Evolutionary conservation across 2,113 vertebrate genomes (phyloP).

Genomic region (Arvicanthis niloticus): DNA sequence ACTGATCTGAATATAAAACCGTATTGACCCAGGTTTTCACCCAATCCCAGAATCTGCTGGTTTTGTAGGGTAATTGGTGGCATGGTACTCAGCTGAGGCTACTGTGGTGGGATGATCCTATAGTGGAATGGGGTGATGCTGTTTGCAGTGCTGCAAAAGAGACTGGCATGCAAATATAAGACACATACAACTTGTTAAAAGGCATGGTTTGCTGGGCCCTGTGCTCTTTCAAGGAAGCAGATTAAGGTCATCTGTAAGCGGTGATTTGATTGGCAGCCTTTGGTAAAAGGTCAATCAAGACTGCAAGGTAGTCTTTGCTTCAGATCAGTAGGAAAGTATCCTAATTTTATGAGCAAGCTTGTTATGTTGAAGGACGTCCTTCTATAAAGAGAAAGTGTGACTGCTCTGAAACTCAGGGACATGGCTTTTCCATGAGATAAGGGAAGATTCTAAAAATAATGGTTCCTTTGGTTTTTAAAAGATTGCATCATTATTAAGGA

Average conservation of each 20-base stretch:
- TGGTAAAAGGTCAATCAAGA: background rate
- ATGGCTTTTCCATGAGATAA: background rate
- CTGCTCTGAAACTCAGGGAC: background rate
- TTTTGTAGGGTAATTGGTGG: background rate
- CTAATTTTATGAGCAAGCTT: background rate
- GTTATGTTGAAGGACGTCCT: background rate
- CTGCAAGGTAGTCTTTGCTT: background rate
- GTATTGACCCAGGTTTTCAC: background rate
- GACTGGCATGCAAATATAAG: background rate
- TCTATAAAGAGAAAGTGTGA: background rate
- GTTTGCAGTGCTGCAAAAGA: background rate
- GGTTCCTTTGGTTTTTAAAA: background rate
- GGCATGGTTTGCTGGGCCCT: background rate
- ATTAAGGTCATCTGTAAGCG: background rate
- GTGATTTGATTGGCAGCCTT: background rate
- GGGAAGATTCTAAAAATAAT: background rate
- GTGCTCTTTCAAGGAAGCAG: background rate
- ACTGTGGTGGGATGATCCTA: background rate
- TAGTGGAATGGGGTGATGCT: background rate
- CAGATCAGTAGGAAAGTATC: background rate
- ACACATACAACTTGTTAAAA: background rate
- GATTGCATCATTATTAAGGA: background rate
- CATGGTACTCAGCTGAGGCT: background rate
- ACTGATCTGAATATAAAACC: background rate
- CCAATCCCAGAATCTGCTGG: background rate